Base-by-base conservation (phyloP, 1,140 invertebrate species). In the Eufriesea mexicana region DNA sequence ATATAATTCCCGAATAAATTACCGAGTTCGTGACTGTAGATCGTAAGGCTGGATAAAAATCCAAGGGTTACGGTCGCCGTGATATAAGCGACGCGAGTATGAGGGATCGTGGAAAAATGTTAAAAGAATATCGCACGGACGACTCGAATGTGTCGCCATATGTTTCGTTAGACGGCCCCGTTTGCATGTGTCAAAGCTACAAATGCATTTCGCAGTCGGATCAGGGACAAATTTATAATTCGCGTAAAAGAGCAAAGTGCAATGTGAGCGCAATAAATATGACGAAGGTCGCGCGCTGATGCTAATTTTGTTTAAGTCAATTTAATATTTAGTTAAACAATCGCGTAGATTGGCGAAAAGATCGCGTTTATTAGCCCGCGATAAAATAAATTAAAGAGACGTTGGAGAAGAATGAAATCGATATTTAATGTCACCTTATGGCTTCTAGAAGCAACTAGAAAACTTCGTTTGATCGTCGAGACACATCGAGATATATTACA, bases 11-110 rank as follows among this genome's bases (percentile, higher is more conserved):
- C 2, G 4, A 59, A 45, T 74, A 74, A 59, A 59, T 59, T 25
- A 20, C 0, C 20, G 10, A 18, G 4, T 9, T 57, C 0, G 51
- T n/a, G 28, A 23, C 28, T 8, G 14, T 0, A n/a, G 35, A 45
- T 59, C 71, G 23, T 45, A n/a, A 20, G 4, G 12, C 23, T 14
- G 49, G 25, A 14, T 54, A 49, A 14, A 35, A 62, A 23, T 59
- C 28, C 4, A 20, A 47, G 23, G 45, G 66, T 67, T 23, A n/a
- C n/a, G 20, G 2, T 9, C 28, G 14, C 18, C 54, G 16, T 35
- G 49, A 71, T 20, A 71, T 20, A 49, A 54, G 18, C 7, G 45
- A 49, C 45, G 23, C 12, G 42, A 6, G 70, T 14, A 7, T 16
- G 51, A 47, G 42, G 16, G 18, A 20, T 49, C 23, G 42, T 62